Conservation (phyloP, 2,113 vertebrate species). For the Delphinus delphis region DNA sequence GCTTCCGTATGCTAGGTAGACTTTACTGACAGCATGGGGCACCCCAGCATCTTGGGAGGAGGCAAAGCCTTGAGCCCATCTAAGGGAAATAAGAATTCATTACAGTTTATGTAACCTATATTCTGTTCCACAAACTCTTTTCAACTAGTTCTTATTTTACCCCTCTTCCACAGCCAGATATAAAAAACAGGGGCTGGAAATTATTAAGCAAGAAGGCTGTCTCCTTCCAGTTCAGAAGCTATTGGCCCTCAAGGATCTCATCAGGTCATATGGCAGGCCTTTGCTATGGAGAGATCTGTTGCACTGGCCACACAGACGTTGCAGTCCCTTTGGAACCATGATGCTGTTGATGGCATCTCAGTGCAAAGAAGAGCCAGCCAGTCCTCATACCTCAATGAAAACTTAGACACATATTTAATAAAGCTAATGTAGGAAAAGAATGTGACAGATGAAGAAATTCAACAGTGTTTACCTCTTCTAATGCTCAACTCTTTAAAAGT, state of each 20-base stretch:
- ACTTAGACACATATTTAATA: neutral
- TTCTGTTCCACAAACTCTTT: neutral
- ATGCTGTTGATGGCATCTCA: no score
- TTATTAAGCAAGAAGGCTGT: neutral
- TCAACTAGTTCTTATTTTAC: neutral
- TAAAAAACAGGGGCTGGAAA: neutral
- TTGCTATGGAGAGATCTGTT: neutral
- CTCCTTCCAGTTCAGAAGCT: neutral
- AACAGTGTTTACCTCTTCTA: neutral
- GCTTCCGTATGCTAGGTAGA: neutral
- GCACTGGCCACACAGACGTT: accelerated
- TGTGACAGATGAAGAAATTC: neutral
- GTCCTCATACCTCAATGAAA: neutral
- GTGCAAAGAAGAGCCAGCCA: neutral
- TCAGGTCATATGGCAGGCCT: accelerated
- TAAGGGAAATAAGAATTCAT: neutral
- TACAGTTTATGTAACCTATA: neutral
- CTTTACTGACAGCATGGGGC: neutral
- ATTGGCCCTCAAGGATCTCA: neutral
- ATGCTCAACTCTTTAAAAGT: neutral
- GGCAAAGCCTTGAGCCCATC: neutral
- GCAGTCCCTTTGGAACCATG: neutral
- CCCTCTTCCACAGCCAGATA: neutral
- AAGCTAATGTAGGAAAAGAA: neutral
- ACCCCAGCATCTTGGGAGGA: neutral